Base-by-base conservation (phyloP, 1,140 invertebrate genomes). In the Druon quercuslanigerum region DNA sequence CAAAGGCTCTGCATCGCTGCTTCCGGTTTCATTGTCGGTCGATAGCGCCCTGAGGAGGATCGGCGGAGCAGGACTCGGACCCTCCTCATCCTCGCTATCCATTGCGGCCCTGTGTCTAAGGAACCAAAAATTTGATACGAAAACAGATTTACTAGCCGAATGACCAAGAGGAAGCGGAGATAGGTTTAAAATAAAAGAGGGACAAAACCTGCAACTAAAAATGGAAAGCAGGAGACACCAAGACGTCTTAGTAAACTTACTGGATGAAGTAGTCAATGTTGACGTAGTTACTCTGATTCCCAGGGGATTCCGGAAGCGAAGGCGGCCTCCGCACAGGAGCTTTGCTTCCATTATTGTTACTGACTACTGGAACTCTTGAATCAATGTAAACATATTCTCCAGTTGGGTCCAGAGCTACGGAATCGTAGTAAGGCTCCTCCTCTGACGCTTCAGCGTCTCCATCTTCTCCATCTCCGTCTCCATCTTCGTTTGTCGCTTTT, bases 231-330 rank as follows among this genome's bases (percentile, higher is more conserved):
- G 50, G 70, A 73, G 20, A 50, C 50, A 19, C 16, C 14, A 40
- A 19, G 7, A 13, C n/a, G 14, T 16, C 25, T 17, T 56, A 16
- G 13, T 40, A 8, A 51, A 93, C 94, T 93, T 90, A 96, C 95
- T 95, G 93, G 86, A 97, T 94, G 85, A 97, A 97, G 89, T 96
- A 97, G 87, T 97, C 96, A 91, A 97, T 97, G 90, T 97, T 97
- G 87, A 97, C 96, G 91, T 97, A 97, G 91, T 97, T 97, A 78
- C 95, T 95, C 73, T 94, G 94, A 88, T 94, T 93, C 80, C 94
- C 94, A 46, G 95, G 94, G 54, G 95, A 94, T 88, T 96, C 95
- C 46, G 95, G 95, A 84, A 95, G 94, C 20, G 90, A 91, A 0
- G 90, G 90, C 11, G 90, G 90, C 79, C 90, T 87, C 46, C 86